A percentile compares a stretch with the other conserved stretches of the same genome.
These are phyloP conservation scores for Brenthis ino DNA, from an alignment of 2,888 invertebrate species.

Conservation along the genomic window DNA sequence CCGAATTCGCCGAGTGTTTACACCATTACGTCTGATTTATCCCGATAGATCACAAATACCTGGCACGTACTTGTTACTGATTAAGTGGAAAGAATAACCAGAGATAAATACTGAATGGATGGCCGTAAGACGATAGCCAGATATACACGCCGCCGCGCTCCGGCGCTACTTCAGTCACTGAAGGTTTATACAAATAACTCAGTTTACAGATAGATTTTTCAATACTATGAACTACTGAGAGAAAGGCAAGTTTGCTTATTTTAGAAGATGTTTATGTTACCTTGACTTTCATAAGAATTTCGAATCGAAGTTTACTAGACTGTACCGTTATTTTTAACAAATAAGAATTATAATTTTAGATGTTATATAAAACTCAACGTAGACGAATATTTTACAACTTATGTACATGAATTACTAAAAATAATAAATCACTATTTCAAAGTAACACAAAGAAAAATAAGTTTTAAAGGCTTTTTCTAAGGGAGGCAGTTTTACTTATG, in stretches of 20 bases:
- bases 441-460: too few relatives aligned
- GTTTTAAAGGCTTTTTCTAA: too few relatives aligned
- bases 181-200: background rate
- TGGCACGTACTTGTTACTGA: constrained; percentile 2
- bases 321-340: background rate
- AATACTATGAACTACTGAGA: background rate
- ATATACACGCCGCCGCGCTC: background rate
- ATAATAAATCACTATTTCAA: too few relatives aligned
- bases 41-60: constrained; percentile 12
- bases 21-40: constrained; percentile 20
- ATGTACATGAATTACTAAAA: too few relatives aligned
- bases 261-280: background rate
- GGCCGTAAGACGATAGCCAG: background rate
- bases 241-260: background rate
- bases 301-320: background rate
- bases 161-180: background rate
- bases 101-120: constrained; percentile 1
- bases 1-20: constrained; percentile 16
- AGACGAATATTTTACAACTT: too few relatives aligned
- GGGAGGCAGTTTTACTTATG: too few relatives aligned
- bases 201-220: background rate
- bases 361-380: too few relatives aligned
- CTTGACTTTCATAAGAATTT: background rate
- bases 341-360: too few relatives aligned
- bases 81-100: constrained; percentile 15